Evolutionary conservation across 2,113 vertebrate genomes (phyloP), one percentile per base, ranked within the genome.

Genomic region (Oophaga pumilio): DNA sequence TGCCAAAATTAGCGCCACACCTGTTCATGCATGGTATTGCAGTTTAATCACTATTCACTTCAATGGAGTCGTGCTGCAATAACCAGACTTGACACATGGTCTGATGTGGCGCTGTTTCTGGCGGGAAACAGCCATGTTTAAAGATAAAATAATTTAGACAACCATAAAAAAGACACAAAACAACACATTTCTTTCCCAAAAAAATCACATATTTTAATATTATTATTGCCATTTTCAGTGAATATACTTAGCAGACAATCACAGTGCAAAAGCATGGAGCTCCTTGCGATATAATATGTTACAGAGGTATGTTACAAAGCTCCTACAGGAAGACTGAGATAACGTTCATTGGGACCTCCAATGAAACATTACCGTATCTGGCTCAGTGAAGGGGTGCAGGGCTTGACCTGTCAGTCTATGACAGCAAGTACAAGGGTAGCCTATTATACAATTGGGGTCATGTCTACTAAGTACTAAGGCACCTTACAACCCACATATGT

Each of bases 211-310:
- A 7, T 82, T 73, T 88, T 88, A 78, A 12, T 88, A 56, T 82
- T 83, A 82, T 87, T 87, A 88, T 88, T 88, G 86, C 79, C 86
- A 76, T 76, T 43, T 88, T 83, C 59, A 76, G 86, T 88, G 86
- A 82, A 76, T 88, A 74, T 60, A 82, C 74, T 82, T 82, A 82
- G 79, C 86, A 66, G 80, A 88, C 73, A 82, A 83, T 88, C 86
- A 88, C 86, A 88, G 86, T 88, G 86, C 79, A 88, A 88, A 87
- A 88, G 80, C 79, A 87, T 82, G 69, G 57, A 88, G 79, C 86
- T 88, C 69, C 28, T 82, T 26, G 69, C 26, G 12, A 73, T 73
- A 71, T 4, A 33, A 50, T 73, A 82, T 82, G n/a, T 71, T 71
- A 87, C 77, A 87, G 85, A 87, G 85, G 85, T 87, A 81, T 87